Conservation (phyloP, 2,888 invertebrate genomes). For the Apotomis capreana region DNA sequence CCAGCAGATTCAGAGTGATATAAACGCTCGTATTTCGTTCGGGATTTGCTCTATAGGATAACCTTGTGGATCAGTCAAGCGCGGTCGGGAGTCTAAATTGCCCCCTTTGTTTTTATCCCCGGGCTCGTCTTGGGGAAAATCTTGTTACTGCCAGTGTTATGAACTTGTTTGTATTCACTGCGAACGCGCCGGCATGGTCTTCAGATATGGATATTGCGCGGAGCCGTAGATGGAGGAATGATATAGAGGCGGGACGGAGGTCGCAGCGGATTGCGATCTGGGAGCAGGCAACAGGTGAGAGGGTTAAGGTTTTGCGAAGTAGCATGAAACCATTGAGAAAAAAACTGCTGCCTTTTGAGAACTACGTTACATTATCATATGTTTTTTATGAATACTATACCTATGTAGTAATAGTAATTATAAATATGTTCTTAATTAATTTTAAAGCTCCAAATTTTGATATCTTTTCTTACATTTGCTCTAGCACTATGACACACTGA, state of each 20-base stretch:
- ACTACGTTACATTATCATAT: no score
- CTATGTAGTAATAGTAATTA: no score
- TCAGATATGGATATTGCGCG: constrained; percentile 40
- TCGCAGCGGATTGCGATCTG: constrained; percentile 19
- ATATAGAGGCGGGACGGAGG: constrained; percentile 26
- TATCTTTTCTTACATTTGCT: no score
- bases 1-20: constrained; percentile 63
- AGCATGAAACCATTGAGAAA: not conserved
- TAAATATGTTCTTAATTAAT: no score
- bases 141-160: constrained; percentile 63
- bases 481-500: no score
- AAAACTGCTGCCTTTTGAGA: no score
- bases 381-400: no score
- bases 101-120: constrained; percentile 67
- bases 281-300: constrained; percentile 36
- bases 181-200: constrained; percentile 45
- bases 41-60: constrained; percentile 60
- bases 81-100: constrained; percentile 63
- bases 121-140: constrained; percentile 58
- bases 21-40: constrained; percentile 62
- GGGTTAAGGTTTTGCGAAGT: constrained; percentile 18
- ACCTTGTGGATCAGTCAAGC: constrained; percentile 66
- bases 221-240: constrained; percentile 34
- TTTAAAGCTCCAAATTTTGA: no score
- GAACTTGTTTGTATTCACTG: constrained; percentile 62